phyloP scores from a whole-genome alignment of 2,797 vertebrate genomes.

The Enteromius paludinosus region DNA sequence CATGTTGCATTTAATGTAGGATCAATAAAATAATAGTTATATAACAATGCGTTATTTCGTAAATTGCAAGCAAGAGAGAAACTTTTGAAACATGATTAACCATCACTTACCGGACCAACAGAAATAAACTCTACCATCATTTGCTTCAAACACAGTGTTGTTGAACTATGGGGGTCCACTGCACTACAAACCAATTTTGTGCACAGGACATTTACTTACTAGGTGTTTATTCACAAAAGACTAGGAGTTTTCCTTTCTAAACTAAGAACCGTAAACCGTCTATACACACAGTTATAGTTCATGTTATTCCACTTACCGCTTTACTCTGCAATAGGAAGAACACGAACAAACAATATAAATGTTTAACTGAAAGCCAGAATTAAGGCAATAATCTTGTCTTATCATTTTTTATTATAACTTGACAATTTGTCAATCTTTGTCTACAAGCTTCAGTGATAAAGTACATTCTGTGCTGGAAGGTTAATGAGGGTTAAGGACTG shows the following conservation, averaged over 20 bases:
- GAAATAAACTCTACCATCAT: slow-evolving; percentile 1
- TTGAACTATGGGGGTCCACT: slow-evolving; percentile 2
- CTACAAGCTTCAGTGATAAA: background rate
- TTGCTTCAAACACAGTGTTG: slow-evolving; percentile 12
- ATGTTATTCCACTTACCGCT: slow-evolving; percentile 76
- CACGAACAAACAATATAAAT: slow-evolving; percentile 46
- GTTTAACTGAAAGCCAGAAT: background rate
- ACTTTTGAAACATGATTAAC: slow-evolving; percentile 1
- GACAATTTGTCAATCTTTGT: background rate
- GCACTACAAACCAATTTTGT: slow-evolving; percentile 13
- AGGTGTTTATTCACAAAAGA: background rate
- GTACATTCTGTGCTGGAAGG: background rate
- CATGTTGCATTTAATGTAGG: no score
- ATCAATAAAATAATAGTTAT: background rate
- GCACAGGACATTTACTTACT: background rate
- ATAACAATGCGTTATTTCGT: background rate
- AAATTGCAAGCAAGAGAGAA: background rate
- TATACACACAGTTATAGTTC: background rate
- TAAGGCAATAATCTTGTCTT: slow-evolving; percentile 12
- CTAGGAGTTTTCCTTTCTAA: background rate
- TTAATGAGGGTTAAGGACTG: background rate
- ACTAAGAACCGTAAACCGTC: slow-evolving; percentile 6
- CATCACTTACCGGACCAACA: background rate
- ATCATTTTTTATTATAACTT: background rate
- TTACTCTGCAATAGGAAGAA: slow-evolving; percentile 63